Evolutionary conservation across 2,888 invertebrate genomes (phyloP), one percentile per base, ranked within the genome.

Genomic region (Drosophila borealis): DNA sequence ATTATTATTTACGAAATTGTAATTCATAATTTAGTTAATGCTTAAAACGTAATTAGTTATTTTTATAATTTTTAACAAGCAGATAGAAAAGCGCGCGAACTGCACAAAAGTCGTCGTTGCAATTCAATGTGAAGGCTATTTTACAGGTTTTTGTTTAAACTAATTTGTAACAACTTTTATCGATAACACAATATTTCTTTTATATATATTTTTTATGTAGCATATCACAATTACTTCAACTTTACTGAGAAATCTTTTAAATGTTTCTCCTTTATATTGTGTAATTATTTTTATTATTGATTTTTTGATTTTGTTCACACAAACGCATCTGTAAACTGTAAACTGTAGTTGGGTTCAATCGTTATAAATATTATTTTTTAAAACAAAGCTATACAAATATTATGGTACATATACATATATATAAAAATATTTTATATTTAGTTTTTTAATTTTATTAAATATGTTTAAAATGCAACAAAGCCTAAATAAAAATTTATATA

Each of bases 101-200:
- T 54, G 29, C 44, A 54, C 48, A 51, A 45, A 51, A 29, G 36
- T 66, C 66, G 76, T 66, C 82, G 70, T 72, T 73, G 85, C 77
- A 72, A 69, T 77, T 83, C 70, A 76, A 80, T 84, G 83, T 85
- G 78, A 86, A 88, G 83, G 86, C 86, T 89, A 89, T 89, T 89
- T 90, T 88, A 85, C 88, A 90, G 89, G 88, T 89, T 89, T 29
- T 89, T 75, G 76, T 78, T 89, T 84, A 79, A 80, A 78, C 71
- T 80, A 77, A 79, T 81, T 78, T 74, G 65, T 78, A 86, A 75
- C 44, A 59, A 37, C 42, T 60, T 71, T 53, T 51, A 62, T 51
- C 17, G 41, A 39, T 62, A 66, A 57, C 34, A 60, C 13, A 63
- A 69, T 41, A 54, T 45, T 33, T 48, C 17, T 63, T 55, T 36